Evolutionary conservation across 2,797 vertebrate genomes (phyloP).

Genomic region (Peromyscus aztecus): DNA sequence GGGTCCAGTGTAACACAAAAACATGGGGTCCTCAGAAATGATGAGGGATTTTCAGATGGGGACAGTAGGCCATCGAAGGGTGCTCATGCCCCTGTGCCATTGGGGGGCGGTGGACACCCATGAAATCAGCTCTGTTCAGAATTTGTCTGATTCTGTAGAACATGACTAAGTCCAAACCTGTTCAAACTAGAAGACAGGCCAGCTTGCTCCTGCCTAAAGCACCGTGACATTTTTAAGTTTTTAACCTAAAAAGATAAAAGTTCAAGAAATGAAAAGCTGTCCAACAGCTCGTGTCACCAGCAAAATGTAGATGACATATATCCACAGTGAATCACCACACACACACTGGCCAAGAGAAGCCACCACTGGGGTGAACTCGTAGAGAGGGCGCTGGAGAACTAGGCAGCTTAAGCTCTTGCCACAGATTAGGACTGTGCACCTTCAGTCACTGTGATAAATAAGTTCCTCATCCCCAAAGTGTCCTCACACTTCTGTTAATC

Average conservation of each 20-base stretch:
- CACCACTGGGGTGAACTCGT: background rate
- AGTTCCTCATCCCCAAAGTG: rapidly evolving
- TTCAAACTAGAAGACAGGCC: background rate
- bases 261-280: background rate
- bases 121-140: background rate
- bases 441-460: background rate
- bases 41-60: background rate
- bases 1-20: background rate
- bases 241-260: background rate
- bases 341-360: background rate
- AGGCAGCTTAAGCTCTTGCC: background rate
- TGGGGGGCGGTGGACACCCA: too few species aligned
- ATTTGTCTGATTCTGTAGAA: background rate
- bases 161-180: background rate
- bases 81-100: background rate
- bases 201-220: background rate
- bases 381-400: too few species aligned
- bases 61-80: background rate
- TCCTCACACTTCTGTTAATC: too few species aligned
- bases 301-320: background rate
- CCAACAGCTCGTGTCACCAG: background rate
- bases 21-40: rapidly evolving
- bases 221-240: background rate
- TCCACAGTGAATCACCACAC: background rate
- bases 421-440: background rate